phyloP scores from a whole-genome alignment of 2,797 vertebrate genomes.

The Morus bassanus region DNA sequence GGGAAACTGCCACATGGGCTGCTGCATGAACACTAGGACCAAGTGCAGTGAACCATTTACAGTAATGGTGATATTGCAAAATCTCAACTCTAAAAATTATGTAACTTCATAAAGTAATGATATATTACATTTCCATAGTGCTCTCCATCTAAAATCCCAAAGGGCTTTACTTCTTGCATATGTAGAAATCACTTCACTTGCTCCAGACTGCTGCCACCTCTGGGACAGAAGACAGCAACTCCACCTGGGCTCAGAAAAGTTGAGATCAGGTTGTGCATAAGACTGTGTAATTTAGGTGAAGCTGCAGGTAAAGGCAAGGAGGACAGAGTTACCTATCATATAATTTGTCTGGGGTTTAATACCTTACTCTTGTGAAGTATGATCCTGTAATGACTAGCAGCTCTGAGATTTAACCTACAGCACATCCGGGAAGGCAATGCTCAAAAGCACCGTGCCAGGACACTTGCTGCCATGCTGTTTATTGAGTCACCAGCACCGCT shows the following conservation, averaged over 20 bases:
- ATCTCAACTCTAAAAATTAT: not conserved
- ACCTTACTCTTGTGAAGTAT: not conserved
- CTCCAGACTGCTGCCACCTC: slow-evolving; percentile 8
- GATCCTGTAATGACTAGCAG: not conserved
- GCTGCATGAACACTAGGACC: not conserved
- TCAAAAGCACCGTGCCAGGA: not conserved
- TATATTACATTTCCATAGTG: not conserved
- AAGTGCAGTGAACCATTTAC: not conserved
- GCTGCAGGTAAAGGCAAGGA: not conserved
- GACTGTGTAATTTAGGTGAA: not conserved
- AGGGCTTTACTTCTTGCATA: not conserved
- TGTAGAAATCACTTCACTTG: not conserved
- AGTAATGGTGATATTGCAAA: not conserved
- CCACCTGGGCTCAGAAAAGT: not conserved
- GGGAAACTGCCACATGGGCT: not conserved
- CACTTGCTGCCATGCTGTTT: not conserved
- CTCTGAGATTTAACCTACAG: not conserved
- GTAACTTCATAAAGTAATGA: not conserved
- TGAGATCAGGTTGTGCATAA: not conserved
- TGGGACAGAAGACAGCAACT: not conserved
- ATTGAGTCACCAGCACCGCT: not conserved
- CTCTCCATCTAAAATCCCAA: not conserved
- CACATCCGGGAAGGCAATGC: not conserved
- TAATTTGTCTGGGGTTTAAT: slow-evolving; percentile 25
- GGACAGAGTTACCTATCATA: not conserved